A percentile compares a stretch with the other conserved stretches of the same genome.
These are phyloP conservation scores for Pogonomyrmex californicus DNA, from an alignment of 1,140 invertebrate genomes.

Conservation along the genomic window DNA sequence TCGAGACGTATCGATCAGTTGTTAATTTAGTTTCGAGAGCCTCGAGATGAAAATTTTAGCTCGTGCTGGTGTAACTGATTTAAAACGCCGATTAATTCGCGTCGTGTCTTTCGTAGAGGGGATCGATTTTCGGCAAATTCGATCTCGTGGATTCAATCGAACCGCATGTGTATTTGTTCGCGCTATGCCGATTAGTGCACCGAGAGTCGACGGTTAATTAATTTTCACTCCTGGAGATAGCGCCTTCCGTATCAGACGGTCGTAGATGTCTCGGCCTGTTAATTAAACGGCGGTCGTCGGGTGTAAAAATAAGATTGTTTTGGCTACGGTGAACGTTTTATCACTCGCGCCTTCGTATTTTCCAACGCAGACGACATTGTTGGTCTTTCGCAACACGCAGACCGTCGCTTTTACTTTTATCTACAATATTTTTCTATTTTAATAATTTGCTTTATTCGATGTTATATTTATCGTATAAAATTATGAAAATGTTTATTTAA, in stretches of 20 bases:
- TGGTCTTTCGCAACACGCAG: not conserved
- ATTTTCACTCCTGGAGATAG: slow-evolving; percentile 32
- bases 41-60: slow-evolving; percentile 38
- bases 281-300: slow-evolving; percentile 42
- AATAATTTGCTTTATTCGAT: not conserved
- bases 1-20: slow-evolving; percentile 43
- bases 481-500: not conserved
- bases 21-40: slow-evolving; percentile 40
- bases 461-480: not conserved
- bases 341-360: slow-evolving; percentile 24
- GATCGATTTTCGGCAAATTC: not conserved
- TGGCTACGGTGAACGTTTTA: slow-evolving; percentile 39
- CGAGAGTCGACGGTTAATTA: slow-evolving; percentile 41
- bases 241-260: not conserved
- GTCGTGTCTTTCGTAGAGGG: not conserved
- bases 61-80: slow-evolving; percentile 15
- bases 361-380: not conserved
- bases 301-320: slow-evolving; percentile 54
- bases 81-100: slow-evolving; percentile 29
- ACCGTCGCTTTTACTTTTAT: not conserved
- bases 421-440: not conserved
- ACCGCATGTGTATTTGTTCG: slow-evolving; percentile 7
- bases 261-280: not conserved
- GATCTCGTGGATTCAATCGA: not conserved
- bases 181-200: slow-evolving; percentile 12